Evolutionary conservation across 2,113 vertebrate species (phyloP), one percentile per base, ranked within the genome.

Genomic region (Peromyscus californicus): DNA sequence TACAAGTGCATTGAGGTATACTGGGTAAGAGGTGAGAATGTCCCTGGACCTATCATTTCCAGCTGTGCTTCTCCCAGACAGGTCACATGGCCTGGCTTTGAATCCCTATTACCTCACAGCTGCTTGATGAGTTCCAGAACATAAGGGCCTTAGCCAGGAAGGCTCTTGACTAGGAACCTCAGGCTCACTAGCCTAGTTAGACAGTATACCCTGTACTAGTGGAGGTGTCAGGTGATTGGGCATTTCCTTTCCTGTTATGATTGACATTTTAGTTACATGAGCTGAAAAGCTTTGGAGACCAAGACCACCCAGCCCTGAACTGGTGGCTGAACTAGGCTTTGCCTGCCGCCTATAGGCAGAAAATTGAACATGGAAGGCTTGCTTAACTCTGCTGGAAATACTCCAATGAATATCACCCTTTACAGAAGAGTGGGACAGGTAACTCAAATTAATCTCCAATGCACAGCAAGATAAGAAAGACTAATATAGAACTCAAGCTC

Each of bases 341-440:
- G 79, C 80, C 98, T 97, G 98, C 98, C 93, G 48, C 97, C 98
- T 98, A 83, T 89, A 94, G 98, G 89, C 0, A 1, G 26, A 87
- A 92, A 63, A 10, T 4, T 26, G 67, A 75, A 3, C 2, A 82
- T 42, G 45, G 94, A 95, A 63, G 0, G 6, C 5, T 21, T 15
- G 2, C 45, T 7, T 61, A 17, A 10, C 63, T 22, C 0, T 8
- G 4, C 59, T 51, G 4, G 94, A 54, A 48, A 89, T 0, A 48
- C 6, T 63, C 54, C 13, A 57, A 54, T 51, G 2, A 1, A 29
- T 69, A 74, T 26, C 5, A 24, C 21, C 54, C 17, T 22, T 54
- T 54, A 54, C 10, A 54, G 51, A 54, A 54, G 51, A 54, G 54
- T 59, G 3, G 57, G 17, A 33, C 67, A 70, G 69, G 69, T 17